phyloP scores from a whole-genome alignment of 1,140 invertebrate genomes.

The Pentalonia nigronervosa region DNA sequence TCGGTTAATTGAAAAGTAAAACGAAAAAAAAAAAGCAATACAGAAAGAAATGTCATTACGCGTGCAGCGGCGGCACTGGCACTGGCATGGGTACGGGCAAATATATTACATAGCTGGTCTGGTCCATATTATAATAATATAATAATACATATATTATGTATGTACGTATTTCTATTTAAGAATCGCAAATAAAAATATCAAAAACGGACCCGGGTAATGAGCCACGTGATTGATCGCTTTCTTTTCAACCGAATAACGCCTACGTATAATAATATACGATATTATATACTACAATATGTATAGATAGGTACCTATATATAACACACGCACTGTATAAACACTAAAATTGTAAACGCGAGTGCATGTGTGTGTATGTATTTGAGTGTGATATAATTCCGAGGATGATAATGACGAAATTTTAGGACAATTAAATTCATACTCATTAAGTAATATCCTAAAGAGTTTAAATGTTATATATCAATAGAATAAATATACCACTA shows the following conservation, averaged over 20 bases:
- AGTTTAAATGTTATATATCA: neutral
- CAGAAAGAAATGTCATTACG: slow-evolving; percentile 51
- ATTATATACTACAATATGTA: neutral
- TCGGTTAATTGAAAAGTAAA: slow-evolving; percentile 58
- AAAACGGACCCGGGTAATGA: slow-evolving; percentile 29
- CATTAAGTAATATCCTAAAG: neutral
- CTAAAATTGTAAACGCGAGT: neutral
- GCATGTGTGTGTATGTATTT: neutral
- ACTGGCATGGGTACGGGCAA: neutral
- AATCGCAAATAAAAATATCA: slow-evolving; percentile 47
- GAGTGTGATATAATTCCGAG: neutral
- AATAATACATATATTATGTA: neutral
- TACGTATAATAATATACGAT: neutral
- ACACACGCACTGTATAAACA: neutral
- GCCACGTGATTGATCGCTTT: slow-evolving; percentile 52
- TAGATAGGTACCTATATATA: neutral
- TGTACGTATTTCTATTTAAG: slow-evolving; percentile 30
- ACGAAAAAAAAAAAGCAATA: slow-evolving; percentile 33
- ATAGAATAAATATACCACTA: neutral
- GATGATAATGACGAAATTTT: slow-evolving; percentile 36
- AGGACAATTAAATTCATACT: neutral
- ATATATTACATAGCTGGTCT: neutral
- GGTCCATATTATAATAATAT: slow-evolving; percentile 1
- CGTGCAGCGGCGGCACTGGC: neutral
- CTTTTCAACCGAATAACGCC: slow-evolving; percentile 28